phyloP scores from a whole-genome alignment of 2,113 vertebrate genomes.

The Cnemophilus loriae region DNA sequence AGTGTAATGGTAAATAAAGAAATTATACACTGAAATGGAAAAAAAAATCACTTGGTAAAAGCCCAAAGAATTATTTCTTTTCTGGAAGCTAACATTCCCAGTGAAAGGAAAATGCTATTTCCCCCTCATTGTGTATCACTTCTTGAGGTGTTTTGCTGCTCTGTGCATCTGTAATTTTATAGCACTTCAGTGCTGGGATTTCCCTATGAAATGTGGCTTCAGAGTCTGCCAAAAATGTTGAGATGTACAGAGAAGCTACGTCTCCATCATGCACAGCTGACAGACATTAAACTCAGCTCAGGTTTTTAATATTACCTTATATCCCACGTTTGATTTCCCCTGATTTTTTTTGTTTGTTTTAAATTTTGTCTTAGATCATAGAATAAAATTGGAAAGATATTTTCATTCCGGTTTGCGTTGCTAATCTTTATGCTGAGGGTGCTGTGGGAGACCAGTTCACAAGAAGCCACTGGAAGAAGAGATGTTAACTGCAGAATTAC shows the following conservation, averaged over 20 bases:
- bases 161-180: background rate
- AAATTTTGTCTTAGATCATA: background rate
- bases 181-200: background rate
- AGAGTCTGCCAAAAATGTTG: background rate
- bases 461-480: background rate
- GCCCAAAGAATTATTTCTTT: constrained; percentile 35
- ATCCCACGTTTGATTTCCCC: background rate
- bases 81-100: background rate
- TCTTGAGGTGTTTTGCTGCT: background rate
- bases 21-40: constrained; percentile 62
- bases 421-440: background rate
- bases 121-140: background rate
- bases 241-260: background rate
- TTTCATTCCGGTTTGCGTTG: background rate
- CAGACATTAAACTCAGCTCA: background rate
- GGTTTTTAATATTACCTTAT: background rate
- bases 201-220: background rate
- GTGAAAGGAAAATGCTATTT: background rate
- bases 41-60: constrained; percentile 51
- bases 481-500: background rate
- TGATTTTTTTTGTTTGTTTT: background rate
- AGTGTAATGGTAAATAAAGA: constrained; percentile 65
- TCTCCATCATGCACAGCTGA: background rate
- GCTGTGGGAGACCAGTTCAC: background rate
- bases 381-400: background rate